A percentile compares a stretch with the other conserved stretches of the same genome.
These are phyloP conservation scores for Columba livia DNA, from an alignment of 2,113 vertebrate species.

Conservation along the genomic window DNA sequence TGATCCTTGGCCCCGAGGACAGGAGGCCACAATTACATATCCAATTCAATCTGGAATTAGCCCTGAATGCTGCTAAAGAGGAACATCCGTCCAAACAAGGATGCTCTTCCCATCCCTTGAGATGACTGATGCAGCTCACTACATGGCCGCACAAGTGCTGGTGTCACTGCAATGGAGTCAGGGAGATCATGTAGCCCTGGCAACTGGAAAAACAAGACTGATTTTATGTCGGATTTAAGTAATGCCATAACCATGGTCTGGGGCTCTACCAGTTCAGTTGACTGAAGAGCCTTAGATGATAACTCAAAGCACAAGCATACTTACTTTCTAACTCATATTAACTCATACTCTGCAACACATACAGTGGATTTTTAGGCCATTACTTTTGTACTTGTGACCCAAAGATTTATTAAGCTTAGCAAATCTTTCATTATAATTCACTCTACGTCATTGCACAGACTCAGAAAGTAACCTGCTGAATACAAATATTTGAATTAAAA, in stretches of 20 bases:
- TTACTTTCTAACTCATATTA: background rate
- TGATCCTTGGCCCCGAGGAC: background rate
- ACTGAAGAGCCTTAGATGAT: background rate
- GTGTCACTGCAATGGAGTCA: background rate
- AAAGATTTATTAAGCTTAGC: background rate
- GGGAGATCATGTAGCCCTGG: rapidly evolving
- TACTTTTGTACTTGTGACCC: background rate
- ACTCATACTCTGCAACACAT: background rate
- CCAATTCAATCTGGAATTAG: background rate
- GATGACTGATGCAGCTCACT: background rate
- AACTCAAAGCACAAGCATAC: background rate
- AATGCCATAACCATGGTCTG: background rate
- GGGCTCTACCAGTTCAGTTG: background rate
- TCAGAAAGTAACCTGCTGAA: background rate
- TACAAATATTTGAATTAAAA: background rate
- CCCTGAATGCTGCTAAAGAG: background rate
- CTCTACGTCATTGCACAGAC: background rate
- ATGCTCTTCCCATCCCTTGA: rapidly evolving
- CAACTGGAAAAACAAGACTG: background rate
- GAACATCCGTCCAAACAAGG: background rate
- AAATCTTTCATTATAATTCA: constrained; percentile 15
- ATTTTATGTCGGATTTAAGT: background rate
- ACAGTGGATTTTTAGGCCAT: background rate
- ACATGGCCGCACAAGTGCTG: background rate
- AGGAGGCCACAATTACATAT: background rate